phyloP scores from a whole-genome alignment of 2,888 invertebrate species.

The Athalia rosae region DNA sequence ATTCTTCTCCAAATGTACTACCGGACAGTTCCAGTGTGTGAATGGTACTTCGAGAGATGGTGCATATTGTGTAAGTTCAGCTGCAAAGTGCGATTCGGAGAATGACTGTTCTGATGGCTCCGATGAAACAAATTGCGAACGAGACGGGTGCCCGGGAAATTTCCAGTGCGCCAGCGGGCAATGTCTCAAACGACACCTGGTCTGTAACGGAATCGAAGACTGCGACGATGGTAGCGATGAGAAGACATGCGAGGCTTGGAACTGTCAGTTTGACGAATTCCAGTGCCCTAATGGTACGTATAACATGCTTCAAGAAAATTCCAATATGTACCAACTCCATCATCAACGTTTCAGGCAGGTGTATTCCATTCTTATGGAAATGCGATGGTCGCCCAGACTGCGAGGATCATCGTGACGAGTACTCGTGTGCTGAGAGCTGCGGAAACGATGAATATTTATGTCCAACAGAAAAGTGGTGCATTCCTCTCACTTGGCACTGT shows the following conservation, averaged over 20 bases:
- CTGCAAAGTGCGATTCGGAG: conserved; percentile 77
- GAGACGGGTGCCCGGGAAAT: conserved; percentile 77
- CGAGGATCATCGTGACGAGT: conserved; percentile 76
- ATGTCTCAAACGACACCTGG: conserved; percentile 77
- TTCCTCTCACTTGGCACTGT: conserved; percentile 77
- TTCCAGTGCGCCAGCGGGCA: conserved; percentile 78
- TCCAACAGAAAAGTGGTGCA: conserved; percentile 77
- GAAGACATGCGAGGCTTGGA: conserved; percentile 75
- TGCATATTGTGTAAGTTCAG: conserved; percentile 76
- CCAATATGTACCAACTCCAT: neutral
- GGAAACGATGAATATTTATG: conserved; percentile 77
- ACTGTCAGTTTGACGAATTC: conserved; percentile 77
- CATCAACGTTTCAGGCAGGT: conserved; percentile 69
- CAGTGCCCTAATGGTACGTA: conserved; percentile 72
- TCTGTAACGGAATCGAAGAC: conserved; percentile 79
- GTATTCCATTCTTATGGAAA: conserved; percentile 77
- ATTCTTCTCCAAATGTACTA: conserved; percentile 75
- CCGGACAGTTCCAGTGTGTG: conserved; percentile 77
- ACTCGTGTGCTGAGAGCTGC: conserved; percentile 75
- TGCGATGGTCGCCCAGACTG: conserved; percentile 79
- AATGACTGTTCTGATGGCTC: conserved; percentile 79
- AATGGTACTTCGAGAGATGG: conserved; percentile 79
- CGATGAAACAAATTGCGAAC: conserved; percentile 77
- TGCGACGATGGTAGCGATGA: conserved; percentile 80
- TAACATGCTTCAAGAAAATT: neutral